Evolutionary conservation across 2,113 vertebrate genomes (phyloP), one percentile per base, ranked within the genome.

Genomic region (Pedetes capensis): DNA sequence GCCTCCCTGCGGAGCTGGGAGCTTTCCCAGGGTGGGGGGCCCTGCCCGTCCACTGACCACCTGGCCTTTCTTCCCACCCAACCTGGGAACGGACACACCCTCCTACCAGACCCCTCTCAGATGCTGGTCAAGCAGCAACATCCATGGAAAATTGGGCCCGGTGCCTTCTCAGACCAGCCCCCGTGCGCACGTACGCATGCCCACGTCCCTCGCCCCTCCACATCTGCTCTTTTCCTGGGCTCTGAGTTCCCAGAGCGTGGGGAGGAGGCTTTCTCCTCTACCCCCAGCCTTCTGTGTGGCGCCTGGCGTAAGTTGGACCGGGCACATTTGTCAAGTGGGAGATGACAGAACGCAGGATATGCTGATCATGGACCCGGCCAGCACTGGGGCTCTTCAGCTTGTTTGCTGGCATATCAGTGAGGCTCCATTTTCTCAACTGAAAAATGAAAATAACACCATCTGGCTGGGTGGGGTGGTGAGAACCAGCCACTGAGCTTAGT

Each of bases 301-400:
- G 9, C 27, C 25, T 5, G 49, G 39, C 8, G 8, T 20, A 22
- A 83, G 29, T 39, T 23, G 59, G 61, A 20, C 61, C 64, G 27
- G 17, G 47, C 18, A 25, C 23, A 2, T 10, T 53, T 27, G 11
- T 51, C 78, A 51, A 49, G 37, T 20, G 10, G 37, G 39, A 76
- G 42, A 8, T 11, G 16, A 29, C 7, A 55, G 66, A 55, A 42
- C 53, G 51, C 57, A 59, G 27, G 61, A 13, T 39, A 59, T 7
- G 8, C 18, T 39, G 11, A 4, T 29, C 39, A 9, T 18, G 39
- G 53, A 22, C 37, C 5, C 9, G 13, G 49, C 49, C 12, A 3
- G 4, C 2, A 17, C 32, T 2, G 3, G 4, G 16, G 61, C 11
- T 64, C 74, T n/a, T 44, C 71, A 3, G 0, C 44, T 59, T 7